phyloP scores from a whole-genome alignment of 2,113 vertebrate species.

The Antidorcas marsupialis region DNA sequence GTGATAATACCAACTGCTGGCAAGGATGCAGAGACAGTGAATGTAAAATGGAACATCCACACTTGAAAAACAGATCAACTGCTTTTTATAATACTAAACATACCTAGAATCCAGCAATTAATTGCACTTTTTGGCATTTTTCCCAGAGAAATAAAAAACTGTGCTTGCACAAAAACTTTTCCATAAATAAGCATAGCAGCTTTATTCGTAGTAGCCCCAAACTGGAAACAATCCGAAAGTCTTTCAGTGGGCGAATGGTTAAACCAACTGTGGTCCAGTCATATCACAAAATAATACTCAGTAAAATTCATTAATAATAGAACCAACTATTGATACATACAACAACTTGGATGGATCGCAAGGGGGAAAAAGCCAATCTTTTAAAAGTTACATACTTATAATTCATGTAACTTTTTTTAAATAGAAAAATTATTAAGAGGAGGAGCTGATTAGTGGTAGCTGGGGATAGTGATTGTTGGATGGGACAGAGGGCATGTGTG shows the following conservation, averaged over 20 bases:
- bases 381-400: not conserved
- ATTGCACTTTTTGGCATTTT: not conserved
- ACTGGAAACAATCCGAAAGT: not conserved
- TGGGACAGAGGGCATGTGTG: not conserved
- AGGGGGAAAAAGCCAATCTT: not conserved
- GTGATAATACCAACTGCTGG: not conserved
- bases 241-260: not conserved
- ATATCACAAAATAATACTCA: not conserved
- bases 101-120: not conserved
- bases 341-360: not conserved
- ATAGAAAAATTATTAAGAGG: not conserved
- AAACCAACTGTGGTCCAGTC: not conserved
- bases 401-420: not conserved
- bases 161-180: not conserved
- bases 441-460: not conserved
- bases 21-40: not conserved
- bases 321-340: not conserved
- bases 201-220: not conserved
- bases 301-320: not conserved
- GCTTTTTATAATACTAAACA: not conserved
- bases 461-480: not conserved
- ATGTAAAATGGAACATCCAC: not conserved
- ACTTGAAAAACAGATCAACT: not conserved
- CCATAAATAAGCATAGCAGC: not conserved
- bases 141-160: not conserved